Base-by-base conservation (phyloP, 2,888 invertebrate species). In the Xestoiulus laeticollis region DNA sequence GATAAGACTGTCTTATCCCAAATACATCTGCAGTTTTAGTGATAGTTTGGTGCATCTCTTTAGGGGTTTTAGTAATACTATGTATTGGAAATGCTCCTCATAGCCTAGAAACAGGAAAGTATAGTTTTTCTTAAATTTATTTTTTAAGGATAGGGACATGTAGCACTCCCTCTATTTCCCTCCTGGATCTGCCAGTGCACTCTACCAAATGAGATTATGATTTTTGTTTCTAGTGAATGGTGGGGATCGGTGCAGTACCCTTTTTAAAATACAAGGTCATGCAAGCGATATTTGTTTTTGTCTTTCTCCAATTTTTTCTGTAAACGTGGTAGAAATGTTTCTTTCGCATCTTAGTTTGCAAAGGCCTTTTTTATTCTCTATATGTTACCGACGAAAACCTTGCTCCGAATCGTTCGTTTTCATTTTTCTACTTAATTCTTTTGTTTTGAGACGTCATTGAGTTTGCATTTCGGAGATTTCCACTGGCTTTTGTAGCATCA, bases 191-290 rank as follows among this genome's bases (percentile, higher is more conserved):
- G 59, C 59, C 59, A 68, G 59, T 22, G 22, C 59, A 68, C 59
- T 22, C 59, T 68, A 68, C 59, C 59, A 68, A 68, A 68, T 68
- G 59, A 68, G 59, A 68, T 68, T 68, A 68, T n/a, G 59, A 59
- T 68, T n/a, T n/a, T 68, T 68, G 59, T 68, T 68, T 68, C 22
- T 22, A 68, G 59, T 22, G 59, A 59, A 68, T 5, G 22, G 59
- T 68, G 59, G 59, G 22, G 59, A 22, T 68, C 8, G 22, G 59
- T 22, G 22, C 22, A 68, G 22, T 22, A 10, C 8, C 22, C n/a
- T 38, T 68, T 68, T 22, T 22, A n/a, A 68, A 68, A 22, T 19
- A 22, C 22, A 22, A 68, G 8, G 22, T 68, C 22, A 22, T 68
- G 59, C 22, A 68, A 68, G 59, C 59, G 59, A 68, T 68, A 38